Evolutionary conservation across 2,113 vertebrate genomes (phyloP).

Genomic region (Mesembrinibis cayennensis): DNA sequence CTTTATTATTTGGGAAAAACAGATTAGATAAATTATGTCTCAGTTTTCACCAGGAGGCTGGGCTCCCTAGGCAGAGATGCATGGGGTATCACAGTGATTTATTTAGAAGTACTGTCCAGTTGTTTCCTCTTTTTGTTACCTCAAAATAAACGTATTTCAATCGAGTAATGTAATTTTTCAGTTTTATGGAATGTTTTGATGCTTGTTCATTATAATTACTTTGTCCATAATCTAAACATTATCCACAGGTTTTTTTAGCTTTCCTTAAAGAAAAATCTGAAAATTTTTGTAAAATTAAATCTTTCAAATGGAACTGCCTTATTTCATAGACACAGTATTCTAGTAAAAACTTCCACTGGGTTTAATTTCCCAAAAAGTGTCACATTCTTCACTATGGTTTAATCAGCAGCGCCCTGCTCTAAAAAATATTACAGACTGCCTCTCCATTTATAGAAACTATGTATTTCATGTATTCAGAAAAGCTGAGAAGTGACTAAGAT

Average conservation of each 20-base stretch:
- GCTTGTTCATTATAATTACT: background rate
- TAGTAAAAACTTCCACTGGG: background rate
- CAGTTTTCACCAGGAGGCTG: background rate
- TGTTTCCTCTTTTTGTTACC: background rate
- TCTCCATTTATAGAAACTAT: background rate
- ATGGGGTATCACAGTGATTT: background rate
- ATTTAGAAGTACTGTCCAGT: background rate
- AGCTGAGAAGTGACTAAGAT: background rate
- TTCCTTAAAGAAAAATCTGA: background rate
- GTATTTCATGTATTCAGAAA: background rate
- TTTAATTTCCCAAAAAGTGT: background rate
- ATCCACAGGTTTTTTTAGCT: background rate
- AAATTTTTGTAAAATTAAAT: background rate
- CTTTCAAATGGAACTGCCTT: background rate
- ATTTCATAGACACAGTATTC: background rate
- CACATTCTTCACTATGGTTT: background rate
- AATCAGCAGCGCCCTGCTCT: background rate
- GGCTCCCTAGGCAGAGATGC: background rate
- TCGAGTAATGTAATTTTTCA: background rate
- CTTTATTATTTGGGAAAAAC: background rate
- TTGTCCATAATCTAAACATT: background rate
- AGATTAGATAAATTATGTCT: background rate
- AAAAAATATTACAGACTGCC: background rate
- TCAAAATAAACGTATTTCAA: slow-evolving; percentile 2
- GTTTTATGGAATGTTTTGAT: background rate